Base-by-base conservation (phyloP, 2,797 vertebrate species). In the Chanos chanos region DNA sequence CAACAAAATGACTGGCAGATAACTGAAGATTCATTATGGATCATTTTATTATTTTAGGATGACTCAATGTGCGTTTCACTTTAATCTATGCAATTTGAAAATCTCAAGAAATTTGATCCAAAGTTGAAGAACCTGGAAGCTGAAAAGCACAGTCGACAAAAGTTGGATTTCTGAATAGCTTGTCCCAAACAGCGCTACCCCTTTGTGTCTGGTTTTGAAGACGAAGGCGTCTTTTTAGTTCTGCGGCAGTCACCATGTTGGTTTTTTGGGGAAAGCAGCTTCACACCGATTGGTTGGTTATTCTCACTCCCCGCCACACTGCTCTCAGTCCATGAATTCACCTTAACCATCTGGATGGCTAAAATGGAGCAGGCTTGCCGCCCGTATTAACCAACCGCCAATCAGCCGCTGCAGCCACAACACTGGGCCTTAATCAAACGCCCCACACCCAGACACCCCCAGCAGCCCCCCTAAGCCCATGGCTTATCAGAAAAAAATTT, bases 401-500 rank as follows among this genome's bases (percentile, higher is more conserved):
- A 52, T 53, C 66, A 72, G 51, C 21, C 9, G 16, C 43, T 68
- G 51, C 73, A 77, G 79, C 77, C 72, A 78, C 70, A 83, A 78
- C 82, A 78, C 47, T 79, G 81, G 88, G 79, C 76, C 73, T 84
- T 77, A 89, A 89, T 65, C 76, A 85, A 66, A 75, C 63, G 64
- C 70, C 62, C 65, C 43, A 86, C 88, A 83, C 78, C 81, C 84
- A 70, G 83, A 80, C 85, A 86, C 75, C 74, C 88, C 85, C 86
- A 80, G 81, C 81, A 85, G 83, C 78, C 64, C 51, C 62, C 62
- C 77, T 83, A 83, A 77, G 84, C 83, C 82, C 75, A 70, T 66
- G 76, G 82, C 84, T 90, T 87, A 90, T 89, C 90, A 89, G 87
- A 63, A 77, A 70, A 89, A 74, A 88, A 89, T 85, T 89, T 91